Evolutionary conservation across 2,113 vertebrate species (phyloP).

Genomic region (Crotalus tigris): DNA sequence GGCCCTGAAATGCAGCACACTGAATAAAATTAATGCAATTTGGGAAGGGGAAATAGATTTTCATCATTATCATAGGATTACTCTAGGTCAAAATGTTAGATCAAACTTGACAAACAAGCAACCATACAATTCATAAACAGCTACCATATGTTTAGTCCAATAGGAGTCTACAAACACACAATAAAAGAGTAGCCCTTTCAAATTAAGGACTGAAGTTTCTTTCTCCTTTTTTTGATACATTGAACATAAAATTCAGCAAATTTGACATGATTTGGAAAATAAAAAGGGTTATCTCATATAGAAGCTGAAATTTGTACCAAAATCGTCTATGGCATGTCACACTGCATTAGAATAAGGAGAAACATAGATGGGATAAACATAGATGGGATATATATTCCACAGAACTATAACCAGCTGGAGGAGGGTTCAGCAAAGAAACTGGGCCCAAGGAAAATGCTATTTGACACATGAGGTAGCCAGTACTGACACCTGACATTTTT

Average conservation of each 20-base stretch:
- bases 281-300: conserved; percentile 11
- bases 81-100: background rate
- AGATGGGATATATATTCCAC: background rate
- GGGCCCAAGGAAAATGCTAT: background rate
- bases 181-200: background rate
- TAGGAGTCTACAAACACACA: conserved; percentile 47
- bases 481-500: background rate
- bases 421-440: background rate
- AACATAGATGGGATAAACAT: background rate
- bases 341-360: background rate
- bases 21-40: background rate
- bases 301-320: conserved; percentile 24
- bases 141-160: conserved; percentile 37
- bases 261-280: conserved; percentile 17
- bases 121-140: conserved; percentile 35
- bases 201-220: background rate
- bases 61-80: background rate
- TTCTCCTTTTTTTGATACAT: conserved; percentile 19
- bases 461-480: background rate
- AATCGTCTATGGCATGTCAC: background rate
- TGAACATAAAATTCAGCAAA: conserved; percentile 3
- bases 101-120: conserved; percentile 31
- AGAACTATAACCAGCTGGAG: background rate
- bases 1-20: background rate
- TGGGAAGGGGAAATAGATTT: background rate